Conservation (phyloP, 1,140 invertebrate genomes). For the Nephotettix cincticeps region DNA sequence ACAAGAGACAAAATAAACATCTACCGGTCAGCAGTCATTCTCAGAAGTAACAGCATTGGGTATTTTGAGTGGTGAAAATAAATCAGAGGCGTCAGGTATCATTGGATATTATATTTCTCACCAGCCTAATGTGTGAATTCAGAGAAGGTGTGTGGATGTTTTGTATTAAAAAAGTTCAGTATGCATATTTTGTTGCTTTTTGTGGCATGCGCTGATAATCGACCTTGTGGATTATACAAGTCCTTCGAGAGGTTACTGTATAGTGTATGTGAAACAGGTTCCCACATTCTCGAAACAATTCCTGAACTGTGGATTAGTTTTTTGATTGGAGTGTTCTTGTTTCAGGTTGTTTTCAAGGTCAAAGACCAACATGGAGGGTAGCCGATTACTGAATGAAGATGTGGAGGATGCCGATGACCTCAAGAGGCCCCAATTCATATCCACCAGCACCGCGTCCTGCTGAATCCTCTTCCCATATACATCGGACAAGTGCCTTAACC, state of each 20-base stretch:
- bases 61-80: no score
- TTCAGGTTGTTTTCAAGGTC: not conserved
- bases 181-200: no score
- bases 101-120: no score
- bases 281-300: not conserved
- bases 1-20: no score
- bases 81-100: no score
- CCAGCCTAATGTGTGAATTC: no score
- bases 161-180: no score
- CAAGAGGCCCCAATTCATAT: not conserved
- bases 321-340: not conserved
- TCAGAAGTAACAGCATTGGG: no score
- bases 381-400: not conserved
- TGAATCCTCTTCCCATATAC: not conserved
- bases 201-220: not conserved
- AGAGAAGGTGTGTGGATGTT: no score
- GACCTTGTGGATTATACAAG: not conserved
- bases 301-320: not conserved
- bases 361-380: conserved; percentile 6
- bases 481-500: not conserved
- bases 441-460: not conserved
- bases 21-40: no score
- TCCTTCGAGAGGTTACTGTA: not conserved
- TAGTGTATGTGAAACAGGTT: not conserved
- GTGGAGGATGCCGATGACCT: not conserved